phyloP scores from a whole-genome alignment of 2,113 vertebrate genomes.

The Sorex araneus region DNA sequence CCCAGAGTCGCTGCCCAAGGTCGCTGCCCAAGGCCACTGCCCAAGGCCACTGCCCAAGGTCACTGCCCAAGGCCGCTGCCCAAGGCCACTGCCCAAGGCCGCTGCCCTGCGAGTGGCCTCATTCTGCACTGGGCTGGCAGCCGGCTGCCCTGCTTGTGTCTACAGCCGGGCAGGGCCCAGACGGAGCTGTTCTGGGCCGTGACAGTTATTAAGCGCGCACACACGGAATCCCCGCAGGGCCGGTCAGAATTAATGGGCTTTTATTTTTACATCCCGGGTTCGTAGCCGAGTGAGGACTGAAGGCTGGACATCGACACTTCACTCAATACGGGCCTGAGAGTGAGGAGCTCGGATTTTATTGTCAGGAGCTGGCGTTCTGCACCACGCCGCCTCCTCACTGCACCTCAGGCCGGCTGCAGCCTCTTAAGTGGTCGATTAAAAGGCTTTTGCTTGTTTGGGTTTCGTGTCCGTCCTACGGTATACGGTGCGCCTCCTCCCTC shows the following conservation, averaged over 20 bases:
- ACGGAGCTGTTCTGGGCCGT: neutral
- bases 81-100: no score
- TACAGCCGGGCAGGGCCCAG: neutral
- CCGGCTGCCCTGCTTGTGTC: neutral
- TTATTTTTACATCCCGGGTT: conserved; percentile 39
- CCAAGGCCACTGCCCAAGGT: no score
- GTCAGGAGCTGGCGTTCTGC: neutral
- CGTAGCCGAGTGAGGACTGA: neutral
- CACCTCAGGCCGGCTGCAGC: neutral
- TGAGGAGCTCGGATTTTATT: conserved; percentile 20
- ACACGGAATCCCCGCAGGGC: neutral
- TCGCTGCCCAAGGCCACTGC: no score
- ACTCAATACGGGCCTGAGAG: conserved; percentile 23
- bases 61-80: no score
- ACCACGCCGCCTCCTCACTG: neutral
- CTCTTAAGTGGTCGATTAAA: neutral
- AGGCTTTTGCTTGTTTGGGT: neutral
- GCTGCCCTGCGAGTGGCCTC: neutral
- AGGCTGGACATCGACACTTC: neutral
- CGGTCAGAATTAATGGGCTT: conserved; percentile 3
- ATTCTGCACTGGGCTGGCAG: neutral
- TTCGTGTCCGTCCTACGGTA: neutral
- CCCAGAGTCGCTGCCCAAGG: no score
- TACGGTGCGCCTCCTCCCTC: neutral
- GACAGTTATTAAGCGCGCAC: conserved; percentile 55